These are phyloP conservation scores for Hycleus cichorii DNA, from an alignment of 1,140 invertebrate species.

Conservation along the genomic window DNA sequence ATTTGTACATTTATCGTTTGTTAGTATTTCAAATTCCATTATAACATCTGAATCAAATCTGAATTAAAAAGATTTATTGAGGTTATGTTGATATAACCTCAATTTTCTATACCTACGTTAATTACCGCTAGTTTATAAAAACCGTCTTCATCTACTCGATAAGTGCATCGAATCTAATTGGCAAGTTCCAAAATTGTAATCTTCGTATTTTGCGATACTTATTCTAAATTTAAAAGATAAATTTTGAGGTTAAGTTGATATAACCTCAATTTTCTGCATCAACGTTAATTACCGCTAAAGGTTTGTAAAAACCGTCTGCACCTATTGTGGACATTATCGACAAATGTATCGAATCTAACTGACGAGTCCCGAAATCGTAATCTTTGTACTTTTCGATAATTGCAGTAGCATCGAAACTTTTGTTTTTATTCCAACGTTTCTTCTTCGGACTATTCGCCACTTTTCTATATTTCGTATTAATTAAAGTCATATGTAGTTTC, in stretches of 20 bases:
- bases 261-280: too few relatives aligned
- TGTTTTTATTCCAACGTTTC: slow-evolving; percentile 17
- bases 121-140: slow-evolving; percentile 45
- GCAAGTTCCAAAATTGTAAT: slow-evolving; percentile 42
- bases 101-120: background rate
- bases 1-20: slow-evolving; percentile 1
- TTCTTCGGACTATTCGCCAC: slow-evolving; percentile 14
- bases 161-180: slow-evolving; percentile 42
- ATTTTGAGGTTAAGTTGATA: slow-evolving; percentile 8
- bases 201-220: slow-evolving; percentile 42
- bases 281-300: slow-evolving; percentile 38
- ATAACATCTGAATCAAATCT: slow-evolving; percentile 27
- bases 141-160: slow-evolving; percentile 41
- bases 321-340: slow-evolving; percentile 40
- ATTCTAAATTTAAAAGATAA: slow-evolving; percentile 13
- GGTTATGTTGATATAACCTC: background rate
- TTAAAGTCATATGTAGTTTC: slow-evolving; percentile 43
- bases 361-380: slow-evolving; percentile 43
- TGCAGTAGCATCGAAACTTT: slow-evolving; percentile 42
- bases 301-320: slow-evolving; percentile 44
- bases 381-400: slow-evolving; percentile 44
- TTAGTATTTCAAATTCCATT: slow-evolving; percentile 32
- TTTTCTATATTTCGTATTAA: slow-evolving; percentile 44
- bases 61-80: slow-evolving; percentile 3
- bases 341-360: slow-evolving; percentile 42